Percentiles rank a stretch among this genome's conserved stretches.
phyloP scores from a whole-genome alignment of 2,888 invertebrate genomes.

The Salticus scenicus region DNA sequence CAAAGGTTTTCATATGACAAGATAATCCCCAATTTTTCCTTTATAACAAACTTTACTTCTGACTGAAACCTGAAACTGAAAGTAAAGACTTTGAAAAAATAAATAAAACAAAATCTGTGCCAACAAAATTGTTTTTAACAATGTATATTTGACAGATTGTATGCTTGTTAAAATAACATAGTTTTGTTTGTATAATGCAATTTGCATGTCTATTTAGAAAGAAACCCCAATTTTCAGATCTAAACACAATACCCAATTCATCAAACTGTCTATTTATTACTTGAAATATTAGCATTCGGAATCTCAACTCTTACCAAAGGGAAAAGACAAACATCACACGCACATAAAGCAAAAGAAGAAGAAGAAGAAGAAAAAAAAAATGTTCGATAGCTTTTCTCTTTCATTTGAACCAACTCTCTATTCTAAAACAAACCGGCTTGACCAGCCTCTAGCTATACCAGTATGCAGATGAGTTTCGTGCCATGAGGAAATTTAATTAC shows the following conservation, averaged over 20 bases:
- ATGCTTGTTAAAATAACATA: neutral
- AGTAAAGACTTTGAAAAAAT: no score
- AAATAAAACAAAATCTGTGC: neutral
- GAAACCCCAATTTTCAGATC: neutral
- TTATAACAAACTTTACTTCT: no score
- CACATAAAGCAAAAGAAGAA: neutral
- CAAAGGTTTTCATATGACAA: no score
- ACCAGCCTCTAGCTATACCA: neutral
- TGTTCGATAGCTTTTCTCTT: conserved; percentile 3
- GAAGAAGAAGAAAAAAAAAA: neutral
- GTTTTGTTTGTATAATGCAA: neutral
- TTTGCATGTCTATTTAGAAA: neutral
- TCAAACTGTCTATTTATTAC: neutral
- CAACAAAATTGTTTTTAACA: neutral
- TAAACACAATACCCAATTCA: conserved; percentile 5
- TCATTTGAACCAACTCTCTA: neutral
- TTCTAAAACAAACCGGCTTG: neutral
- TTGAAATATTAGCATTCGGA: conserved; percentile 1
- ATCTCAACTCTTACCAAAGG: neutral
- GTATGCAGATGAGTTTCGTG: conserved; percentile 41
- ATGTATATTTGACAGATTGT: neutral
- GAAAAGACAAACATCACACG: neutral
- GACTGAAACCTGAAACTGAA: no score
- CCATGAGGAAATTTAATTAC: conserved; percentile 44
- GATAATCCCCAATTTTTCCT: no score